These are phyloP conservation scores for Eptatretus atami DNA, from an alignment of 2,797 vertebrate genomes.

Conservation along the genomic window DNA sequence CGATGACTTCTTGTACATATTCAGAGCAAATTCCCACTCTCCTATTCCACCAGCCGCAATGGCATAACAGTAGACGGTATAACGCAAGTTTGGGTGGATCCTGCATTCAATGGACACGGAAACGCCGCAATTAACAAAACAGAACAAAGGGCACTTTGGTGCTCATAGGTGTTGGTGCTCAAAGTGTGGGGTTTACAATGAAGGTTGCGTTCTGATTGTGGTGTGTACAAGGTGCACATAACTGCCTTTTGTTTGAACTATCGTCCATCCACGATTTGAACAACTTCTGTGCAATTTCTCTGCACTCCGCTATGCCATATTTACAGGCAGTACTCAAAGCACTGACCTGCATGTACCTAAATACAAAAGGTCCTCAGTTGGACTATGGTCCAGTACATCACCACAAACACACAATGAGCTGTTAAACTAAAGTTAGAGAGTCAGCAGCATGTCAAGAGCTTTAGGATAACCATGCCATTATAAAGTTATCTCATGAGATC, in stretches of 20 bases:
- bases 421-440: too few relatives aligned
- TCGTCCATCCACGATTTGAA: conserved; percentile 15
- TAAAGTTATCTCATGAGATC: too few relatives aligned
- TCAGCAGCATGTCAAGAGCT: too few relatives aligned
- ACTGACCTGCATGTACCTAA: conserved; percentile 17
- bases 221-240: too few relatives aligned
- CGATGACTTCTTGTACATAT: not conserved
- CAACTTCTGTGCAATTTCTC: conserved; percentile 11
- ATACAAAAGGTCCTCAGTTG: conserved; percentile 4
- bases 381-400: too few relatives aligned
- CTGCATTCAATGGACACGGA: not conserved
- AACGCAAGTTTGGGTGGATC: not conserved
- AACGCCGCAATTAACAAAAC: too few relatives aligned
- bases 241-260: not conserved
- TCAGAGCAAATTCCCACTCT: not conserved
- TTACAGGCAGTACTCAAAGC: conserved; percentile 18
- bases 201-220: too few relatives aligned
- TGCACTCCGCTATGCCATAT: conserved; percentile 15
- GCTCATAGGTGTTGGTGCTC: conserved; percentile 7
- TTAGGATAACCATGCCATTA: too few relatives aligned
- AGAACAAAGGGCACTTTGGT: too few relatives aligned
- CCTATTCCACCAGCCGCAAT: not conserved
- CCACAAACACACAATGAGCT: too few relatives aligned
- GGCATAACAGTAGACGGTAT: not conserved
- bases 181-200: not conserved